Evolutionary conservation across 2,113 vertebrate genomes (phyloP), one percentile per base, ranked within the genome.

Genomic region (Bambusicola thoracicus): DNA sequence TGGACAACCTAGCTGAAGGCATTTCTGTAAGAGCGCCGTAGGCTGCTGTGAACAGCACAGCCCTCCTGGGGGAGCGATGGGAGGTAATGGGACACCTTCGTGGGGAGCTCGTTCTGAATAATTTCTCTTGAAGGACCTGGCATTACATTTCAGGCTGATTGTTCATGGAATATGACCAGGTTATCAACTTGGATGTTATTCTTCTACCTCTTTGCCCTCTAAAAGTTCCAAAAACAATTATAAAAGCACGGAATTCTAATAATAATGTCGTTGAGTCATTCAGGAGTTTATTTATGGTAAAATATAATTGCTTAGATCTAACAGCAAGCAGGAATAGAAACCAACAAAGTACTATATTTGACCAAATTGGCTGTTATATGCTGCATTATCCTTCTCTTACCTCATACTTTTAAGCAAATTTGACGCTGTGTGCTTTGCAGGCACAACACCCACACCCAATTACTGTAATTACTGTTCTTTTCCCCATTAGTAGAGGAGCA

Each of bases 111-210:
- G 4, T 65, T 92, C 92, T 97, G 84, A 97, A 96, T 96, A 96
- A 96, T 96, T 96, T 89, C 96, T 96, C 68, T 34, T 11, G 73
- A 72, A 79, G 56, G 67, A 75, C 36, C 63, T 81, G 89, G 96
- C 11, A 0, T 96, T 95, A 51, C 76, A 59, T 96, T 96, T 95
- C 96, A 96, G 89, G n/a, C 40, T 46, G 72, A 92, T 94, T 94
- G 93, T 79, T 69, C 53, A 0, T 66, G 89, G 91, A 92, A 81
- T 89, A 91, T 82, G 56, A 95, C 84, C 81, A 89, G 70, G 7
- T 72, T 65, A 36, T 91, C 86, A 41, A 49, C 56, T 72, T 78
- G 25, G 0, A 29, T 56, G 51, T 46, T 43, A 56, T 41, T 79
- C 65, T 65, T 90, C 11, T 59, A 34, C 24, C 24, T 0, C 19